Percentiles rank a stretch among this genome's conserved stretches.
Conservation (phyloP, 2,888 invertebrate species). For the Gari tellinella region DNA sequence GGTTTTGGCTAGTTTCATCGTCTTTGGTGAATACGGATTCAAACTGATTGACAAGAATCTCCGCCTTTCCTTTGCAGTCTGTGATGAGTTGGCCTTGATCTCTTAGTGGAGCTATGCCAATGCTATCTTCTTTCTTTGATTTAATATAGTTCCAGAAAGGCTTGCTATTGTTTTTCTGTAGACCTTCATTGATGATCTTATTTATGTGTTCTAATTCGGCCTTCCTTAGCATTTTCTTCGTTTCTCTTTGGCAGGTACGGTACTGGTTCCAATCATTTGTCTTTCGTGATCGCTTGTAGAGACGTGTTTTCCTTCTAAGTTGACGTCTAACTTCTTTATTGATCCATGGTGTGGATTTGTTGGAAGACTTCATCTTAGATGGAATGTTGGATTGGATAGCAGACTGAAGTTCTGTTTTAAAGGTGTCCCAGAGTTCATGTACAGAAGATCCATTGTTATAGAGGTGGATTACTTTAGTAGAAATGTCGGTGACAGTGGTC, state of each 20-base stretch:
- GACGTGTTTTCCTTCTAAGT: conserved; percentile 1
- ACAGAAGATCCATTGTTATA: background rate
- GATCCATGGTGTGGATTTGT: conserved; percentile 12
- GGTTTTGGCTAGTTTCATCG: no score
- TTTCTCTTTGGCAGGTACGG: background rate
- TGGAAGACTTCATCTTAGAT: conserved; percentile 8
- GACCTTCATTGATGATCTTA: no score
- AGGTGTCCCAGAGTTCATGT: conserved; percentile 20
- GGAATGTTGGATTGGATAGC: conserved; percentile 5
- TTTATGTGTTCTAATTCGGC: background rate
- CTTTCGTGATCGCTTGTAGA: background rate
- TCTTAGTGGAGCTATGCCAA: no score
- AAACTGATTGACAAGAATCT: no score
- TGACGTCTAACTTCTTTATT: background rate
- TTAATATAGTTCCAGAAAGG: no score
- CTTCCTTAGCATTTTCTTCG: background rate
- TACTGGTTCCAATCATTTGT: background rate
- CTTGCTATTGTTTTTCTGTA: no score
- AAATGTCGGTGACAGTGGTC: conserved; percentile 4
- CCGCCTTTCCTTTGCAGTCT: no score
- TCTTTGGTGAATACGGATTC: no score
- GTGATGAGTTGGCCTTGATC: no score
- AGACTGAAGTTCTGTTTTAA: background rate
- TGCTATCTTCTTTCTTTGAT: no score
- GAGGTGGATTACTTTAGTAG: background rate